A percentile compares a stretch with the other conserved stretches of the same genome.
Conservation (phyloP, 1,140 invertebrate species). For the Caenorhabditis brenneri region DNA sequence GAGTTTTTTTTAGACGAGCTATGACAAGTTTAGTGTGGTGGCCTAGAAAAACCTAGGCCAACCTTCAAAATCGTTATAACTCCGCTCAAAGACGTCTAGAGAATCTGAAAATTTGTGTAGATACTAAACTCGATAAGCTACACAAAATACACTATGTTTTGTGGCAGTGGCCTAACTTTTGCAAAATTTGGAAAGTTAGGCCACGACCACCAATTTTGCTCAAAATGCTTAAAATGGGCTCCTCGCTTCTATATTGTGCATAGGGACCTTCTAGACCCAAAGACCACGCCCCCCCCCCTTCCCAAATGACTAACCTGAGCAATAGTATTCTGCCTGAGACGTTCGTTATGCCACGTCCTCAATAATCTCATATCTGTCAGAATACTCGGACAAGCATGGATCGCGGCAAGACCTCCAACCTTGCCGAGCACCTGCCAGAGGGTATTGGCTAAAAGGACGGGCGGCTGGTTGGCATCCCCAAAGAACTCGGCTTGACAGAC, state of each 20-base stretch:
- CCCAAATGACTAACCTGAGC: neutral
- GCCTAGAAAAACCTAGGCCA: neutral
- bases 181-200: neutral
- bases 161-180: neutral
- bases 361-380: constrained; percentile 9
- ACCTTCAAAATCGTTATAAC: neutral
- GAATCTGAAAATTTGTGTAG: neutral
- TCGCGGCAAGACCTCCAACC: neutral
- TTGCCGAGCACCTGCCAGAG: constrained; percentile 31
- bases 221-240: too few relatives aligned
- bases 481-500: constrained; percentile 10
- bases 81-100: neutral
- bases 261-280: too few relatives aligned
- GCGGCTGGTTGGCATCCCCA: constrained; percentile 14
- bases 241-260: too few relatives aligned
- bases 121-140: neutral
- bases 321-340: neutral
- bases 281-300: too few relatives aligned
- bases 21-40: too few relatives aligned
- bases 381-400: neutral
- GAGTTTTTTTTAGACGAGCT: neutral
- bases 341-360: constrained; percentile 43
- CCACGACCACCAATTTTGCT: neutral
- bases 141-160: neutral
- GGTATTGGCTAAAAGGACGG: neutral